These are phyloP conservation scores for Sebastes matsubarae DNA, from an alignment of 2,797 vertebrate species.

Conservation along the genomic window DNA sequence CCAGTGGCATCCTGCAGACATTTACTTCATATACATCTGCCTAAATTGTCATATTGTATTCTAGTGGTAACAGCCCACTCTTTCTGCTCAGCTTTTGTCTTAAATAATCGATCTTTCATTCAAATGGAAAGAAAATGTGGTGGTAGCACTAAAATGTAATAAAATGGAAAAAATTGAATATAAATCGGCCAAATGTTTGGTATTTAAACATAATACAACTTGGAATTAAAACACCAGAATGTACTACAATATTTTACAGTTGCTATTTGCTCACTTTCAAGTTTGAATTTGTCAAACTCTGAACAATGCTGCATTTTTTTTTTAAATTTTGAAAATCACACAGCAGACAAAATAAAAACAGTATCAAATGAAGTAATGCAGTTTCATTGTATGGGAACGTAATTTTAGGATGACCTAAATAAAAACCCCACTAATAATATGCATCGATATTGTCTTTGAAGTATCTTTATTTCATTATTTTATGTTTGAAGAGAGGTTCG, in stretches of 20 bases:
- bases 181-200: not conserved
- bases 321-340: not conserved
- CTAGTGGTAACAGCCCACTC: not conserved
- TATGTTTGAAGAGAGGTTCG: no score
- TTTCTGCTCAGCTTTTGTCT: not conserved
- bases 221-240: not conserved
- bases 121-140: not conserved
- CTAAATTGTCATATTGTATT: not conserved
- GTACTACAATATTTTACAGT: not conserved
- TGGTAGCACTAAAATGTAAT: not conserved
- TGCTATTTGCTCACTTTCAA: not conserved
- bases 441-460: no score
- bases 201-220: not conserved
- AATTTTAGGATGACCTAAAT: no score
- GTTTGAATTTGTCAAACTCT: not conserved
- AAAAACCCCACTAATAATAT: no score
- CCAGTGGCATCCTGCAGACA: not conserved
- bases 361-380: not conserved
- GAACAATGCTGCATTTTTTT: not conserved
- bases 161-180: not conserved
- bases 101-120: not conserved
- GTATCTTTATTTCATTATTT: no score
- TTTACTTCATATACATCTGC: not conserved
- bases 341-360: not conserved
- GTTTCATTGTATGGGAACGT: no score